These are phyloP conservation scores for Gadus chalcogrammus DNA, from an alignment of 2,113 vertebrate genomes.

Conservation along the genomic window DNA sequence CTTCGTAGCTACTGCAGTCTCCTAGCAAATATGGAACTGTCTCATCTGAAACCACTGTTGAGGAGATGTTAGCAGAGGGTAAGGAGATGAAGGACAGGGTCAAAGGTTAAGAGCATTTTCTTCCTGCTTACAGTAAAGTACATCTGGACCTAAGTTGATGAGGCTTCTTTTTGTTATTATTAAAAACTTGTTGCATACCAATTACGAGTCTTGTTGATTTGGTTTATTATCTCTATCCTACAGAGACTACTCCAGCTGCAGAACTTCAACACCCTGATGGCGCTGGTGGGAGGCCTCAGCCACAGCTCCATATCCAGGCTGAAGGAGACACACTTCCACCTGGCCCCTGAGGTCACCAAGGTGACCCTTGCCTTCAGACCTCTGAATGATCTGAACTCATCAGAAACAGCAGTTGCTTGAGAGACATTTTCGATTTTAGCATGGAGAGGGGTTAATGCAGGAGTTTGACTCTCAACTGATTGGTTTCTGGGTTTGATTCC, in stretches of 20 bases:
- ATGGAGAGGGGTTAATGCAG: background rate
- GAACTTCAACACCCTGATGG: conserved; percentile 98
- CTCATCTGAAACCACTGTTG: background rate
- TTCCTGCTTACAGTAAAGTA: no score
- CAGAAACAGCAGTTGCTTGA: no score
- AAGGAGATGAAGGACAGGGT: background rate
- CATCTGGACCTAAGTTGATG: no score
- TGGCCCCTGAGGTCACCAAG: conserved; percentile 89
- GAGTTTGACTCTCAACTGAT: background rate
- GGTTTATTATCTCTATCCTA: no score
- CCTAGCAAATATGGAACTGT: background rate
- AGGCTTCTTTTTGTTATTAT: no score
- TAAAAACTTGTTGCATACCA: no score
- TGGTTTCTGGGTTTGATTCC: background rate
- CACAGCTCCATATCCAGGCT: conserved; percentile 96
- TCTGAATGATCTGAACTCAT: no score
- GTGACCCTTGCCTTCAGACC: conserved; percentile 48
- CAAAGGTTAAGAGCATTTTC: background rate
- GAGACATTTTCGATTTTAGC: background rate
- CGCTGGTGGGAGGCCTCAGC: conserved; percentile 92
- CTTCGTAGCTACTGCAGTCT: background rate
- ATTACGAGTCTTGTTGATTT: no score
- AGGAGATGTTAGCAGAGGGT: background rate
- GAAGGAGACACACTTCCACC: conserved; percentile 91
- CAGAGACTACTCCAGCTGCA: conserved; percentile 93